Evolutionary conservation across 2,888 invertebrate genomes (phyloP), one percentile per base, ranked within the genome.

Genomic region (Andricus quercusramuli): DNA sequence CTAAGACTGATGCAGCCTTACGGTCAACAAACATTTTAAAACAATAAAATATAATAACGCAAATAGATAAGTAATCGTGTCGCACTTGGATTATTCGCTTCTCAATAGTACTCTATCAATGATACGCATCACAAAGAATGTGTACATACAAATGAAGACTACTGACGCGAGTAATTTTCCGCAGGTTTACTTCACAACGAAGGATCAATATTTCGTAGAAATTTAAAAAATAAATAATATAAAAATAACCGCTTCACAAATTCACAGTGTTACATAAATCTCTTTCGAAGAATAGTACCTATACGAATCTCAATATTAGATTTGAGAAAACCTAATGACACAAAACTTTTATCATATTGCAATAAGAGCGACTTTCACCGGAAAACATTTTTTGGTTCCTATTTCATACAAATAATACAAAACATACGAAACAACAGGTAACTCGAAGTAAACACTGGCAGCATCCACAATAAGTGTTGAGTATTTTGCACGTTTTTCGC

Each of bases 1-100:
- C 68, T 78, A 70, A 83, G 82, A 79, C 84, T 85, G 84, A 85
- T 83, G 79, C 82, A 85, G 83, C 80, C 84, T 80, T 82, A 78
- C 78, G 67, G 80, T 80, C 67, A 79, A 80, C 78, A 70, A 77
- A 79, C 77, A 80, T 76, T 83, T 77, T 77, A 79, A 78, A 80
- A 80, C 70, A 78, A 22, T 47, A 56, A 83, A 83, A 82, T 79
- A 80, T 82, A 81, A 44, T 82, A 80, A 80, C 70, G 37, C 56
- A 70, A 78, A 80, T 78, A 80, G n/a, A 80, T 80, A 83, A 82
- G 77, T 83, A 83, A 83, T 78, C 74, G 68, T 84, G 83, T 80
- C 78, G 81, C 79, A 80, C 78, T 70, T 78, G 56, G 83, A 82
- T 81, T 82, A 81, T 82, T 80, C 81, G 79, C 70, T 78, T 80